phyloP scores from a whole-genome alignment of 2,797 vertebrate species.

The Myotis planiceps region DNA sequence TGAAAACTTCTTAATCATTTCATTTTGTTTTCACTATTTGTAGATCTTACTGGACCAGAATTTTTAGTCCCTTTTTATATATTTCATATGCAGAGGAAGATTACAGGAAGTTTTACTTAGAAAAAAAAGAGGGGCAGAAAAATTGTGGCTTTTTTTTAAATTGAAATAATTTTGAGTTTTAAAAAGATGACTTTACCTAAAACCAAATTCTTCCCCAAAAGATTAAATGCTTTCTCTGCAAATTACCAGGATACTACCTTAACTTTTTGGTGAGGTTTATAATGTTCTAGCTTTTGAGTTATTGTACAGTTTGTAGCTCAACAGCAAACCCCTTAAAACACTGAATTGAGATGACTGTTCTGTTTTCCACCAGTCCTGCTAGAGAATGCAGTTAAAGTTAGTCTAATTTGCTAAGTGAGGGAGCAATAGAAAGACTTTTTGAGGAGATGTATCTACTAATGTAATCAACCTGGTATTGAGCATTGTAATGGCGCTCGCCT shows the following conservation, averaged over 20 bases:
- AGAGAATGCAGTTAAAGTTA: neutral
- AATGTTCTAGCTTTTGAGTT: neutral
- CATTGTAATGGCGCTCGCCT: neutral
- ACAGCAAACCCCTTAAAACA: neutral
- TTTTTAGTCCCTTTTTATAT: neutral
- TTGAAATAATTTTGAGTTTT: slow-evolving; percentile 36
- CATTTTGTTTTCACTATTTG: slow-evolving; percentile 10
- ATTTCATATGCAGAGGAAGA: neutral
- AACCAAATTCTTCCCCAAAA: neutral
- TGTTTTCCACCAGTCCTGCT: neutral
- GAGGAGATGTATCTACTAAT: neutral
- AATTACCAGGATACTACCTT: neutral
- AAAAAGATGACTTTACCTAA: neutral
- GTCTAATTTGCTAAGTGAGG: neutral
- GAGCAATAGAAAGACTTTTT: neutral
- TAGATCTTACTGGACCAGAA: neutral
- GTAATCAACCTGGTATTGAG: neutral
- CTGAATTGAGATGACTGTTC: neutral
- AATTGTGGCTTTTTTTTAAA: neutral
- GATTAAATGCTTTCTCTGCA: neutral
- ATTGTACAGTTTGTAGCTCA: neutral
- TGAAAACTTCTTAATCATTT: slow-evolving; percentile 2
- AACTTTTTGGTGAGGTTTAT: neutral
- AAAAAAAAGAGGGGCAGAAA: neutral
- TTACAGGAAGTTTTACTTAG: neutral